These are phyloP conservation scores for Sebastes steindachneri DNA, from an alignment of 2,797 vertebrate species.

Conservation along the genomic window DNA sequence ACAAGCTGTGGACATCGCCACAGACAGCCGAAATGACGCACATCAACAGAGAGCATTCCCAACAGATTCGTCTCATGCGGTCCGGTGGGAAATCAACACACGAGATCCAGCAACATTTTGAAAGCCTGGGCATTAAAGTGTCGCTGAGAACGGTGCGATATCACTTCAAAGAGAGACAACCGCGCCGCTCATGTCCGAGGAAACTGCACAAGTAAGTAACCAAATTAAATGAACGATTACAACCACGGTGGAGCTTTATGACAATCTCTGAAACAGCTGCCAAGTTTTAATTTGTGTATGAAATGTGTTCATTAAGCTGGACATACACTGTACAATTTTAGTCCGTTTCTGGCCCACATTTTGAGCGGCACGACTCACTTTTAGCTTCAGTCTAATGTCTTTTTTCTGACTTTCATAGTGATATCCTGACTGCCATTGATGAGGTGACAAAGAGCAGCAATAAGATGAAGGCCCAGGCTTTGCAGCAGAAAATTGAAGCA, in stretches of 20 bases:
- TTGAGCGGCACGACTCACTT: no score
- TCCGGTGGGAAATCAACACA: neutral
- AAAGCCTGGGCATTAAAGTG: neutral
- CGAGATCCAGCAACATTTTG: neutral
- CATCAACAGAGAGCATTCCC: neutral
- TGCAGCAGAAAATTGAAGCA: neutral
- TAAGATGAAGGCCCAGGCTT: neutral
- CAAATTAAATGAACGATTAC: neutral
- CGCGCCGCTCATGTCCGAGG: neutral
- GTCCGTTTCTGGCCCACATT: no score
- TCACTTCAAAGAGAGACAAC: neutral
- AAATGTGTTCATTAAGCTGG: neutral
- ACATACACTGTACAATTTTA: no score
- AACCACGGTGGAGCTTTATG: neutral
- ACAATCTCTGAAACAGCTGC: no score
- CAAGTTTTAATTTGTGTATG: neutral
- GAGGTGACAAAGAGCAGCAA: neutral
- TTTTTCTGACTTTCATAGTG: neutral
- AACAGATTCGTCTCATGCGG: neutral
- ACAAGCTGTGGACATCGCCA: neutral
- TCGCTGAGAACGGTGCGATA: neutral
- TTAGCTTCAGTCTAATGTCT: no score
- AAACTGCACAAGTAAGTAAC: neutral
- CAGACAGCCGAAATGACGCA: neutral
- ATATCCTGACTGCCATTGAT: neutral